phyloP scores from a whole-genome alignment of 2,113 vertebrate genomes.

The Chaetops frenatus region DNA sequence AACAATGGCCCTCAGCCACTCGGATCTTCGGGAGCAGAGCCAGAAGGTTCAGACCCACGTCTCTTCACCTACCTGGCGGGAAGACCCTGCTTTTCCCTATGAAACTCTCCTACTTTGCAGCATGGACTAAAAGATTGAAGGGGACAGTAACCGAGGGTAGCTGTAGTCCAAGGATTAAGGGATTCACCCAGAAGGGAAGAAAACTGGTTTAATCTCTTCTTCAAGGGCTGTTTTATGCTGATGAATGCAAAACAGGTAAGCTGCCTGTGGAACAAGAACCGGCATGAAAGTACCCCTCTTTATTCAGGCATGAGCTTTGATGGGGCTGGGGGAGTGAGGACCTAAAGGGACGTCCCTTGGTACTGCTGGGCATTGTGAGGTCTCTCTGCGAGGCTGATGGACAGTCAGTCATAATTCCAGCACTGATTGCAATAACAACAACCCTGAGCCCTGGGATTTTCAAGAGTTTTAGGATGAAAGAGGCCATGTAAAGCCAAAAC shows the following conservation, averaged over 20 bases:
- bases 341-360: background rate
- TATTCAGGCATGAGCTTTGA: background rate
- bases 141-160: background rate
- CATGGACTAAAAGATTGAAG: background rate
- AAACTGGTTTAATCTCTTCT: background rate
- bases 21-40: background rate
- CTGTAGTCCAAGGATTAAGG: background rate
- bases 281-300: background rate
- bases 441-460: background rate
- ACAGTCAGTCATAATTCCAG: background rate
- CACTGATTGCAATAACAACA: background rate
- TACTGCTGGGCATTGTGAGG: background rate
- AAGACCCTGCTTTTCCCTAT: background rate
- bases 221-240: background rate
- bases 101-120: background rate
- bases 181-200: background rate
- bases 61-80: background rate
- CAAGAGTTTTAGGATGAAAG: background rate
- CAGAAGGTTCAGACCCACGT: background rate
- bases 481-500: background rate
- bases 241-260: background rate
- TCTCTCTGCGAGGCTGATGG: background rate
- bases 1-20: background rate
- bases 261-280: background rate
- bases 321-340: background rate